Conservation (phyloP, 1,140 invertebrate genomes). For the Rhyacophila brunnea region DNA sequence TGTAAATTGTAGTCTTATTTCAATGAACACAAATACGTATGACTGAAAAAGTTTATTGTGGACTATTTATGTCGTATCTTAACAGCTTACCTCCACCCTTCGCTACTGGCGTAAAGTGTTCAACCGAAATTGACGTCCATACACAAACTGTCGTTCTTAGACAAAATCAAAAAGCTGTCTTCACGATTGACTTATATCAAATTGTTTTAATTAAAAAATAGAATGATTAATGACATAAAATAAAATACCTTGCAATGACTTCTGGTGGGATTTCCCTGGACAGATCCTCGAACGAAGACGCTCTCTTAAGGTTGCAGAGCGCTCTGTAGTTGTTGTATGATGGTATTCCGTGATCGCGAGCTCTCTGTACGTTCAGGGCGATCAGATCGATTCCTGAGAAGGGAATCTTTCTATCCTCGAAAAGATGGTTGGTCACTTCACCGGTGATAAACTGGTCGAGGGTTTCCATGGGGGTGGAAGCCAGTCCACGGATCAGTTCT, state of each 20-base stretch:
- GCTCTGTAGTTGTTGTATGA: constrained; percentile 86
- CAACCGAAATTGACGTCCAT: too few species aligned
- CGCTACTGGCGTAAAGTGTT: too few species aligned
- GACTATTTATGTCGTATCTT: too few species aligned
- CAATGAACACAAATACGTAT: too few species aligned
- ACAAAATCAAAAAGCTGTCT: too few species aligned
- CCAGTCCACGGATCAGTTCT: constrained; percentile 82
- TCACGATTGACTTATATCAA: too few species aligned
- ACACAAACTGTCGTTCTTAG: too few species aligned
- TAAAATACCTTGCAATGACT: constrained; percentile 66
- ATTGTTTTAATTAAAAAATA: too few species aligned
- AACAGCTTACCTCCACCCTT: too few species aligned
- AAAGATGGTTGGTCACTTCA: constrained; percentile 92
- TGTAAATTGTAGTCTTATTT: too few species aligned
- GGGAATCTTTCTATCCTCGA: constrained; percentile 81
- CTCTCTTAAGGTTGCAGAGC: constrained; percentile 78
- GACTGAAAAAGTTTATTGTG: too few species aligned
- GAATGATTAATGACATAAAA: too few species aligned
- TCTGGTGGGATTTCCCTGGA: constrained; percentile 80
- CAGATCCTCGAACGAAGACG: constrained; percentile 76
- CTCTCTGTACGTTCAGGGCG: constrained; percentile 80
- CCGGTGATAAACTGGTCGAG: constrained; percentile 93
- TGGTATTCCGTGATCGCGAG: constrained; percentile 80
- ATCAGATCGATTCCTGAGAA: constrained; percentile 85
- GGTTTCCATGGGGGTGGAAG: constrained; percentile 88